phyloP scores from a whole-genome alignment of 2,888 invertebrate species.

The Athalia cordata region DNA sequence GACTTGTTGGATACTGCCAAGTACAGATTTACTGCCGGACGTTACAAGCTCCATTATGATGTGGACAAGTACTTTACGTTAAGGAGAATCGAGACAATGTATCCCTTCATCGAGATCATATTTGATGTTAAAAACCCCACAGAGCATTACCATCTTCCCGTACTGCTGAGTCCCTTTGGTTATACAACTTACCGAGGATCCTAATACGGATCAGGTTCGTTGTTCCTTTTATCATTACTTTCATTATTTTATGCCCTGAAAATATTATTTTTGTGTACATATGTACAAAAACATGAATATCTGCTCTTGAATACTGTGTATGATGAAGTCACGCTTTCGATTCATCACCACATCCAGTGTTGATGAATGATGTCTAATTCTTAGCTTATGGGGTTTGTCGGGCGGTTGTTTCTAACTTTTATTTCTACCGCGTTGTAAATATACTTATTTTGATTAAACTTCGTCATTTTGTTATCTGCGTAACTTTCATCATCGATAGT shows the following conservation, averaged over 20 bases:
- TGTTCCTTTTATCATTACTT: slow-evolving; percentile 34
- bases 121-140: slow-evolving; percentile 80
- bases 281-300: no score
- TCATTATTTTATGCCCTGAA: neutral
- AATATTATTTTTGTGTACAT: no score
- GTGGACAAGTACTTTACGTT: slow-evolving; percentile 82
- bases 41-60: slow-evolving; percentile 85
- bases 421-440: no score
- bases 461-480: no score
- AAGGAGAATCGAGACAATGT: slow-evolving; percentile 79
- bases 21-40: slow-evolving; percentile 79
- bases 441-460: no score
- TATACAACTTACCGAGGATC: slow-evolving; percentile 86
- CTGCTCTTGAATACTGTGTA: no score
- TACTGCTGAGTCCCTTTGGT: slow-evolving; percentile 84
- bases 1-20: slow-evolving; percentile 77
- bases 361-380: no score
- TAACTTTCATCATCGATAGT: no score
- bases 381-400: no score
- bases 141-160: slow-evolving; percentile 85
- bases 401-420: no score
- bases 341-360: no score
- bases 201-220: slow-evolving; percentile 65
- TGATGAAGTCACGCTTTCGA: no score
- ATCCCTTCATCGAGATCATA: slow-evolving; percentile 86